Conservation (phyloP, 2,888 invertebrate species). For the Heliconius erato region DNA sequence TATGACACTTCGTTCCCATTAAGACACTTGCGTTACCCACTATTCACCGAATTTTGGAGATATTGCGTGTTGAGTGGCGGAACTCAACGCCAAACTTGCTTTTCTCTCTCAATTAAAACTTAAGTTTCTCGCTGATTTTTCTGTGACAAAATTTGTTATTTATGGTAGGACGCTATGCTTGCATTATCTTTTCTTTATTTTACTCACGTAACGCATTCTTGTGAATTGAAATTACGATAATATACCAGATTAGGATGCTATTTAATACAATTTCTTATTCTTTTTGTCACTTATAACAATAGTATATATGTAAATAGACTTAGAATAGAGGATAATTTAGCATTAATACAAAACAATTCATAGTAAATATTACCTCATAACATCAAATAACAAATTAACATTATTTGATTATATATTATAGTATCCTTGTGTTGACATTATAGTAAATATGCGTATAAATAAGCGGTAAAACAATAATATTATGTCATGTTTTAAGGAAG, state of each 20-base stretch:
- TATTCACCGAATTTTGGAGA: no score
- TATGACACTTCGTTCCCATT: no score
- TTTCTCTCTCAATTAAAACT: no score
- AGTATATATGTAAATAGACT: background rate
- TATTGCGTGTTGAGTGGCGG: no score
- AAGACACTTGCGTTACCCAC: no score
- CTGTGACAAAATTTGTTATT: background rate
- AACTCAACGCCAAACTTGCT: no score
- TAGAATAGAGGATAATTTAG: background rate
- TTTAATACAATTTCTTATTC: background rate
- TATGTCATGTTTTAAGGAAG: constrained; percentile 33
- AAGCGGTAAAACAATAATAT: constrained; percentile 16
- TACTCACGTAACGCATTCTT: background rate
- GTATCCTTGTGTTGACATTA: constrained; percentile 8
- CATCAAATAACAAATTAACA: background rate
- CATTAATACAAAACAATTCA: background rate
- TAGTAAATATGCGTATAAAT: background rate
- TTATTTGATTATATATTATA: background rate
- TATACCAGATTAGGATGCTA: no score
- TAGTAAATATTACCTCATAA: background rate
- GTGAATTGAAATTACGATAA: background rate
- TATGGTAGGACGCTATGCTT: background rate
- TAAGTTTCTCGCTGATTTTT: background rate
- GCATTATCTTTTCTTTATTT: background rate
- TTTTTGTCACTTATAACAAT: background rate